Percentiles rank a stretch among this genome's conserved stretches.
Conservation (phyloP, 2,888 invertebrate genomes). For the Anaspis maculata region DNA sequence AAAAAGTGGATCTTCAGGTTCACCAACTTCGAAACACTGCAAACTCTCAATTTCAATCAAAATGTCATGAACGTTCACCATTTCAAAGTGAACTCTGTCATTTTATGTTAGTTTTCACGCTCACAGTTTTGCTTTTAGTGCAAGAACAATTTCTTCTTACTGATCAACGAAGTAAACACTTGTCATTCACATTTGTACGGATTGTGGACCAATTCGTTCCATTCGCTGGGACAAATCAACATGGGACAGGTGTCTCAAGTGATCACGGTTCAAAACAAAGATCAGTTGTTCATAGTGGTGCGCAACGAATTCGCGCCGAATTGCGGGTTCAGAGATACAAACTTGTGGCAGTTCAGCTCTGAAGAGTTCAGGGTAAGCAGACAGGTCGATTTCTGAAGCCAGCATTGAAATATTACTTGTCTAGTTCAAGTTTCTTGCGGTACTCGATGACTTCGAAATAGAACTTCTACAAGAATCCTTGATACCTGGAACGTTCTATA, state of each 20-base stretch:
- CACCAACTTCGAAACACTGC: conserved; percentile 44
- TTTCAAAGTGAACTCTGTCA: conserved; percentile 16
- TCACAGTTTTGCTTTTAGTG: not conserved
- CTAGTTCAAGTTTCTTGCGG: too few relatives aligned
- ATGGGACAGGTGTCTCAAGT: conserved; percentile 45
- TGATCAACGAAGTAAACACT: conserved; percentile 36
- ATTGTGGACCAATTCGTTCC: conserved; percentile 25
- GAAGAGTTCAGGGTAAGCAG: conserved; percentile 33
- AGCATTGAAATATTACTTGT: too few relatives aligned
- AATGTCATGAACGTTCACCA: conserved; percentile 24
- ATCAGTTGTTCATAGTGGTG: conserved; percentile 35
- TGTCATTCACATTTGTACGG: conserved; percentile 43
- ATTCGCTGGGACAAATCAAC: conserved; percentile 33
- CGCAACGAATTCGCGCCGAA: conserved; percentile 5
- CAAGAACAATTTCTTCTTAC: conserved; percentile 29
- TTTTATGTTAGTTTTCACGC: not conserved
- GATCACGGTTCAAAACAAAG: conserved; percentile 32
- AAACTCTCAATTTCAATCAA: conserved; percentile 28
- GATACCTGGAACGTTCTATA: conserved; percentile 35
- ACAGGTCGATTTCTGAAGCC: too few relatives aligned
- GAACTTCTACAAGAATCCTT: conserved; percentile 33
- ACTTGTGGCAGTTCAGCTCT: conserved; percentile 40
- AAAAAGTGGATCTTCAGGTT: conserved; percentile 42
- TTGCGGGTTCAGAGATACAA: conserved; percentile 34
- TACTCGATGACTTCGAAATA: conserved; percentile 27